Conservation (phyloP, 2,888 invertebrate genomes). For the Drosophila sordidapex region DNA sequence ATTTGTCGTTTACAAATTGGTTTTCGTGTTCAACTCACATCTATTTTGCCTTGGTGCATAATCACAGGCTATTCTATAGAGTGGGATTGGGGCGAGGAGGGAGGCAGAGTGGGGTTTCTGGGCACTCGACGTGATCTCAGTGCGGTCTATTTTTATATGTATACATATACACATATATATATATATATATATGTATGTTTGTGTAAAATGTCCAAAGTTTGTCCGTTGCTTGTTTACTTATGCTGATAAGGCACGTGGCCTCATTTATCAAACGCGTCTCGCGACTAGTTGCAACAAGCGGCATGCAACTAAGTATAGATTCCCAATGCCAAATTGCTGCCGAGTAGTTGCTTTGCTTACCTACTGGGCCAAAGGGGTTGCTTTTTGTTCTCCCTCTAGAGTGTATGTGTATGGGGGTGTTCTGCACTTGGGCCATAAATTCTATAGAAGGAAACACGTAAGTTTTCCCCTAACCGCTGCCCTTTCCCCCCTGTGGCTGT, state of each 20-base stretch:
- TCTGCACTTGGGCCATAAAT: constrained; percentile 65
- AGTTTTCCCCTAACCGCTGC: constrained; percentile 31
- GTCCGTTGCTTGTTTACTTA: constrained; percentile 66
- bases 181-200: background rate
- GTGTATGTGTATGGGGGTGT: constrained; percentile 25
- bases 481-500: constrained; percentile 17
- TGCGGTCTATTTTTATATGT: constrained; percentile 48
- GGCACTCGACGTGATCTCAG: constrained; percentile 61
- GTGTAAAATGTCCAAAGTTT: constrained; percentile 34
- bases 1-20: constrained; percentile 78
- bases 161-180: background rate
- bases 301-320: constrained; percentile 70
- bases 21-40: constrained; percentile 75
- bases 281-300: constrained; percentile 67
- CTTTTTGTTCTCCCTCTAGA: constrained; percentile 7
- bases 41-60: constrained; percentile 72
- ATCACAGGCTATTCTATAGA: constrained; percentile 53
- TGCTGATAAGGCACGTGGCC: constrained; percentile 83
- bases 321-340: constrained; percentile 50
- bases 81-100: background rate
- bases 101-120: constrained; percentile 23
- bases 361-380: constrained; percentile 47
- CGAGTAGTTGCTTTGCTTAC: constrained; percentile 25
- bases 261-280: constrained; percentile 80
- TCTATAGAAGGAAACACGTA: constrained; percentile 65